Base-by-base conservation (phyloP, 2,888 invertebrate species). In the Drosophila mayaguana region DNA sequence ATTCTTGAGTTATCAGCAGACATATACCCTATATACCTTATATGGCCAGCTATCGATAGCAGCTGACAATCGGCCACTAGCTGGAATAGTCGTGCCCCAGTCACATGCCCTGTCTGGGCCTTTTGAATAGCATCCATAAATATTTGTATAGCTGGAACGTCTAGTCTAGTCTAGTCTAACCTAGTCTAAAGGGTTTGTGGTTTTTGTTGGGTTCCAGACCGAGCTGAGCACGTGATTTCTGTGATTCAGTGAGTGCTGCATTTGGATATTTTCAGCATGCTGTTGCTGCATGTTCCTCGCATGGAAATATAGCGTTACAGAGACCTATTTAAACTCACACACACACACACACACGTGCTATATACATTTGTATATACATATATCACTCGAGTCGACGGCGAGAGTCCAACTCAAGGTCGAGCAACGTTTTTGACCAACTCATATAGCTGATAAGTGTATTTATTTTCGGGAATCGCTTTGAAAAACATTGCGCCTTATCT, bases 211-310 rank as follows among this genome's bases (percentile, higher is more conserved):
- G 55, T 14, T 68, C 60, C 69, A 22, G 57, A 62, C 63, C 57
- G 75, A 43, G 34, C 22, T 14, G 43, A 51, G 73, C 82, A 83
- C 75, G 75, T 86, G 76, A 70, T 76, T 78, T 76, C 79, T 56
- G 68, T 88, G 84, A 86, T 65, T 79, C 89, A 88, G 78, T 51
- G 65, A 18, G 63, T 28, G 28, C 54, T 71, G 71, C 54, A 42
- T 73, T 66, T 81, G 83, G 71, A 64, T 80, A 74, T 46, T 8
- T 18, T 20, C 14, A 7, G 40, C 34, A n/a, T 34, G 22, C 51
- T 20, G 32, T 6, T 14, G 32, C n/a, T 59, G 81, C 63, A 78
- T 66, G 55, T 16, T 9, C 9, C 28, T 11, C 25, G 2, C 11
- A 2, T 22, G 22, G 14, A 51, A 69, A 69, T 20, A 20, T 65